Conservation (phyloP, 2,113 vertebrate species). For the Atractosteus spatula region DNA sequence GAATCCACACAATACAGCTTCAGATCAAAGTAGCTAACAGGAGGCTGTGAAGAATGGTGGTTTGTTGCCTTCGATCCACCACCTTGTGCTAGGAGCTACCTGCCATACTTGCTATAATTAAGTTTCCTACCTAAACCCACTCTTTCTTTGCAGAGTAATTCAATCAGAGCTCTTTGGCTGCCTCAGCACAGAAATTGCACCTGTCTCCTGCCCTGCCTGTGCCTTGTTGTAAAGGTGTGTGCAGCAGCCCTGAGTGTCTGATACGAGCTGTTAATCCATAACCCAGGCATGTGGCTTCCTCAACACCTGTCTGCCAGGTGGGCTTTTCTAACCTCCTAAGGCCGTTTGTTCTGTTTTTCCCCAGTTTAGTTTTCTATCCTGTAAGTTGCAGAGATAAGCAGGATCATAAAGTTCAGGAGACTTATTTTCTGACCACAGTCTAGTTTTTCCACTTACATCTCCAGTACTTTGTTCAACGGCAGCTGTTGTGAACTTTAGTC, state of each 20-base stretch:
- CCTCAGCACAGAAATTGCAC: constrained; percentile 30
- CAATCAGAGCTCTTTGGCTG: constrained; percentile 29
- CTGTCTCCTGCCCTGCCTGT: constrained; percentile 38
- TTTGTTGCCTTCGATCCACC: constrained; percentile 39
- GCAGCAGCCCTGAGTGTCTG: constrained; percentile 22
- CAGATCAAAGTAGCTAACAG: constrained; percentile 52
- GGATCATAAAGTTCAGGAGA: neutral
- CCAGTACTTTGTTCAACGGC: constrained; percentile 4
- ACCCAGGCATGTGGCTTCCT: constrained; percentile 32
- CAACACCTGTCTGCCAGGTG: constrained; percentile 56
- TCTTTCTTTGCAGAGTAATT: constrained; percentile 50
- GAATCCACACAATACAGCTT: constrained; percentile 43
- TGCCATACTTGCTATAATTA: constrained; percentile 42
- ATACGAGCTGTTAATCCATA: constrained; percentile 52
- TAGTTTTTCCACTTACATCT: neutral
- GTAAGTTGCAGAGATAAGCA: constrained; percentile 17
- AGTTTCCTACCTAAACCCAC: constrained; percentile 41
- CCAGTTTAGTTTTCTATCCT: constrained; percentile 17
- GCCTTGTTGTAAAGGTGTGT: constrained; percentile 32
- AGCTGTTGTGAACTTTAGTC: neutral
- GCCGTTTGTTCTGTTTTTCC: constrained; percentile 14
- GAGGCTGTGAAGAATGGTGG: constrained; percentile 32
- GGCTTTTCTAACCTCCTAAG: constrained; percentile 36
- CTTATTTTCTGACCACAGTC: neutral
- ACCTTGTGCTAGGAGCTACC: constrained; percentile 28